Conservation (phyloP, 2,888 invertebrate species). For the Cryptosula pallasiana region DNA sequence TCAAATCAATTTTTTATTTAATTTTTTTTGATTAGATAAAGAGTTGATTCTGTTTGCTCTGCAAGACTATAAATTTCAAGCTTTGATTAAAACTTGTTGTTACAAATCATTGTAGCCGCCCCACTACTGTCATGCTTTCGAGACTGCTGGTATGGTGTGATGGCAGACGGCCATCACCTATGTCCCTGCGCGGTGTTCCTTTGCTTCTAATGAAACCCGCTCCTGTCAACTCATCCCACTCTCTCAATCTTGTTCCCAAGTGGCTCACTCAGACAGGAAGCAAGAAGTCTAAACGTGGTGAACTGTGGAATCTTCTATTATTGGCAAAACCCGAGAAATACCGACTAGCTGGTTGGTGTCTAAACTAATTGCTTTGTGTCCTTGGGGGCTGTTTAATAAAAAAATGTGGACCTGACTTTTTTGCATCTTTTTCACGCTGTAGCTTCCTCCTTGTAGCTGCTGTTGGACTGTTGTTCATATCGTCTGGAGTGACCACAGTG, state of each 20-base stretch:
- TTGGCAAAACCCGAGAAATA: slow-evolving; percentile 48
- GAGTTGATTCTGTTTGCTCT: too few relatives aligned
- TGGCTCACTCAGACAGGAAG: neutral
- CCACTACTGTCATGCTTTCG: neutral
- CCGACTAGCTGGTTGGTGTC: slow-evolving; percentile 42
- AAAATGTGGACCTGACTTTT: too few relatives aligned
- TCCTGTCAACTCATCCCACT: neutral
- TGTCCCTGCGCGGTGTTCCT: neutral
- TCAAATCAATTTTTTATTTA: too few relatives aligned
- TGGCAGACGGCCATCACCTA: neutral
- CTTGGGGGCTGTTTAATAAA: too few relatives aligned
- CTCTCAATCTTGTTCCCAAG: neutral
- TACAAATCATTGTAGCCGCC: too few relatives aligned
- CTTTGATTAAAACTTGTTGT: too few relatives aligned
- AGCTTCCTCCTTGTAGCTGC: slow-evolving; percentile 74
- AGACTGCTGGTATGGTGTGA: neutral
- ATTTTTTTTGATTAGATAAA: too few relatives aligned
- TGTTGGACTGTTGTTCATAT: slow-evolving; percentile 73
- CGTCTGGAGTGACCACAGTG: slow-evolving; percentile 86
- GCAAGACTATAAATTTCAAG: too few relatives aligned
- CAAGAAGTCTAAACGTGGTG: slow-evolving; percentile 27
- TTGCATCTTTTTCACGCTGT: too few relatives aligned
- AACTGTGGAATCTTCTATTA: slow-evolving; percentile 38
- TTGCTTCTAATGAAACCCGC: neutral
- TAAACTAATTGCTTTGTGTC: too few relatives aligned